A percentile compares a stretch with the other conserved stretches of the same genome.
Evolutionary conservation across 2,888 invertebrate genomes (phyloP).

Genomic region (Smittia sp.): DNA sequence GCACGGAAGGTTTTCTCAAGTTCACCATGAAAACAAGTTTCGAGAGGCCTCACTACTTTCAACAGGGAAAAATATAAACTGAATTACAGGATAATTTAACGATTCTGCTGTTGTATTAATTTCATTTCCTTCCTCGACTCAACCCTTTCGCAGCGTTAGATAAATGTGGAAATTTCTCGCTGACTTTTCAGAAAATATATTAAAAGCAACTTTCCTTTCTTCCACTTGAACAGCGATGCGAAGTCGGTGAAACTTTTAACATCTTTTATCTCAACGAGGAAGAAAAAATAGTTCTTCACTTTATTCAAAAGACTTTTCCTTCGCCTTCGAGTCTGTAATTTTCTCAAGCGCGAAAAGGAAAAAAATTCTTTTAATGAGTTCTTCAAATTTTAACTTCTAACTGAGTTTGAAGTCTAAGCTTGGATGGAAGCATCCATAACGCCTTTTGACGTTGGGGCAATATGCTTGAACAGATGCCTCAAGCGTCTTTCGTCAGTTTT

Average conservation of each 20-base stretch:
- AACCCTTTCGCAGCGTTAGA: background rate
- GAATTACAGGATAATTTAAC: slow-evolving; percentile 40
- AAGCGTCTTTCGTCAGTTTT: too few relatives aligned
- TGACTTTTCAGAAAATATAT: background rate
- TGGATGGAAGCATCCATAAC: too few relatives aligned
- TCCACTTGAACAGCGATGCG: background rate
- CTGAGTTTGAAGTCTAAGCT: too few relatives aligned
- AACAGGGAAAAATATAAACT: slow-evolving; percentile 35
- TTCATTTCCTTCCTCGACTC: background rate
- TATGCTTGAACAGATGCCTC: too few relatives aligned
- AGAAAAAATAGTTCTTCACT: background rate
- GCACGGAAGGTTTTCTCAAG: too few relatives aligned
- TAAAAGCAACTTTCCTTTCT: background rate
- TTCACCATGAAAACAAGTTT: too few relatives aligned
- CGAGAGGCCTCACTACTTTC: too few relatives aligned
- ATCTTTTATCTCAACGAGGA: background rate
- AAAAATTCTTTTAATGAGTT: slow-evolving; percentile 4
- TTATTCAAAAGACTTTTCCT: background rate
- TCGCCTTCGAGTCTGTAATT: background rate
- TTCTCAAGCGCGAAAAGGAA: background rate
- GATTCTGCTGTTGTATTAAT: slow-evolving; percentile 32
- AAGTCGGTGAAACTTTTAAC: background rate
- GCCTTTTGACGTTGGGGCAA: too few relatives aligned
- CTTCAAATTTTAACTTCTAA: background rate
- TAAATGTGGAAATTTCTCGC: background rate